Evolutionary conservation across 2,888 invertebrate species (phyloP).

Genomic region (Noctuana brunneofusca): DNA sequence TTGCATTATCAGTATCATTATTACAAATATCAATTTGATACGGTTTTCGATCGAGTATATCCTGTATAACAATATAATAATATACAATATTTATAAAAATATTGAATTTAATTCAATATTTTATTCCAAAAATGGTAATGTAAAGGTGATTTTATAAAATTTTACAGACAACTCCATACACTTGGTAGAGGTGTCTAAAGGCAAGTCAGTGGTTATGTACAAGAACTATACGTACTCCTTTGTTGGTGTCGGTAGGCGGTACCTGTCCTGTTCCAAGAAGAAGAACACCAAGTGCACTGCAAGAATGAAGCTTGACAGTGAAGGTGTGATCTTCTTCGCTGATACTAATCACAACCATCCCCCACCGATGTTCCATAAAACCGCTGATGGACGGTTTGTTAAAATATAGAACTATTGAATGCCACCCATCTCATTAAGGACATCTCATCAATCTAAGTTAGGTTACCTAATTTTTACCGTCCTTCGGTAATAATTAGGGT

Average conservation of each 20-base stretch:
- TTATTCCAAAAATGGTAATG: too few relatives aligned
- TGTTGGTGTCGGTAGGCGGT: slow-evolving; percentile 40
- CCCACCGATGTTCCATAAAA: slow-evolving; percentile 40
- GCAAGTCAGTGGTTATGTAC: slow-evolving; percentile 41
- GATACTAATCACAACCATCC: slow-evolving; percentile 45
- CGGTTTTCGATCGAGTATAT: too few relatives aligned
- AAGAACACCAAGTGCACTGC: slow-evolving; percentile 43
- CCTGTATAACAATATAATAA: too few relatives aligned
- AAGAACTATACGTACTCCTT: slow-evolving; percentile 43
- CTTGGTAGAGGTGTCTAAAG: slow-evolving; percentile 25
- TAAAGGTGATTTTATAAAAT: not conserved
- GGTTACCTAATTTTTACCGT: too few relatives aligned
- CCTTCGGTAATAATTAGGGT: too few relatives aligned
- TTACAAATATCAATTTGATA: too few relatives aligned
- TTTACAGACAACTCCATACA: slow-evolving; percentile 13
- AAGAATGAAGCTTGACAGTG: slow-evolving; percentile 41
- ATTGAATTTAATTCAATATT: too few relatives aligned
- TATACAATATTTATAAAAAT: too few relatives aligned
- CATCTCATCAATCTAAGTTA: too few relatives aligned
- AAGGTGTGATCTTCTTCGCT: slow-evolving; percentile 40
- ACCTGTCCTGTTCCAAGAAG: slow-evolving; percentile 48
- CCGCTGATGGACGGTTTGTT: slow-evolving; percentile 32
- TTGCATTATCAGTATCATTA: too few relatives aligned
- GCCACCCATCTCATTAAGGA: too few relatives aligned
- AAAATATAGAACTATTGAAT: slow-evolving; percentile 7